Evolutionary conservation across 2,797 vertebrate species (phyloP), one percentile per base, ranked within the genome.

Genomic region (Fratercula arctica): DNA sequence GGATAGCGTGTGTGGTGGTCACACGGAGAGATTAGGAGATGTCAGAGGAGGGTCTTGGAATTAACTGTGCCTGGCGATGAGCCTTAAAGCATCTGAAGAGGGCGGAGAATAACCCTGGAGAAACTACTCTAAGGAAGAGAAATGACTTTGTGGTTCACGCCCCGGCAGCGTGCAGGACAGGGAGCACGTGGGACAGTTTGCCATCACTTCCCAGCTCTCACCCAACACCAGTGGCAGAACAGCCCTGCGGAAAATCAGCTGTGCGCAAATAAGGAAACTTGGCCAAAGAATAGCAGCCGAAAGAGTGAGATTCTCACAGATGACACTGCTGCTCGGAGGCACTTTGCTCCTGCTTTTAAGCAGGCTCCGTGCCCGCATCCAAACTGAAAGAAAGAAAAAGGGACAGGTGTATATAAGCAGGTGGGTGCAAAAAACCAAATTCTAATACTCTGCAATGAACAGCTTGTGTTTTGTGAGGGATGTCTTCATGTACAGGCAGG

Each of bases 171-270:
- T 2, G 0, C 12, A 69, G 68, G 59, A 53, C 78, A 61, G 29
- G 63, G 41, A 87, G 54, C 54, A 37, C 10, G 1, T 50, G 56
- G 68, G n/a, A 13, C 6, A 54, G 54, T 78, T 91, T 85, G 61
- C 66, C 37, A 39, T 35, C 10, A 2, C 74, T 92, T 94, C 75
- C 91, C 77, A 92, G 5, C 56, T 70, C 77, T 86, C 35, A 73
- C 69, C 51, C 72, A 61, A 66, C 79, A 80, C 72, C 72, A 87
- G n/a, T 80, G 61, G 69, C 68, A 74, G 81, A 81, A 85, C 70
- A 82, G 75, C 53, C 46, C 88, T 64, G 79, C 79, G 75, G 90
- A 69, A 89, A 85, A 75, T 11, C 66, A 95, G 46, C 70, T 70
- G 46, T 68, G 75, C 68, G 60, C 68, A 85, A 92, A 53, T 9